These are phyloP conservation scores for Hafferia zeledoni DNA, from an alignment of 2,797 vertebrate species.

Conservation along the genomic window DNA sequence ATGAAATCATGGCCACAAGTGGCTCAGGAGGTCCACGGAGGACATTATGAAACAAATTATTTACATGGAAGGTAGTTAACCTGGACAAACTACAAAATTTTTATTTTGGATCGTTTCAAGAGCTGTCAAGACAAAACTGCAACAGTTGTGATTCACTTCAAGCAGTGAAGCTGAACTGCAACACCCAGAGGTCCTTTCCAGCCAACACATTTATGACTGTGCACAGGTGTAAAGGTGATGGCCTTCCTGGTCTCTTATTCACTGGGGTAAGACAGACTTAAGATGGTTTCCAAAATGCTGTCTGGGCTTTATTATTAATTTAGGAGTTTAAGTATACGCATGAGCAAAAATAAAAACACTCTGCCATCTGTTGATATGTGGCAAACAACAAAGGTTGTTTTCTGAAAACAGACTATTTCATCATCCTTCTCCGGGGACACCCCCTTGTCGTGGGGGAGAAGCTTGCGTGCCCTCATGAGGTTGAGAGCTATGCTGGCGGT, in stretches of 20 bases:
- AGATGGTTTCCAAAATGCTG: background rate
- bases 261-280: background rate
- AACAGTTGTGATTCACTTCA: background rate
- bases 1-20: background rate
- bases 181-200: background rate
- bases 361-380: background rate
- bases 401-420: background rate
- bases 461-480: too few relatives aligned
- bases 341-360: background rate
- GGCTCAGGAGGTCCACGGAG: background rate
- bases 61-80: background rate
- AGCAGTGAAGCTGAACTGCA: background rate
- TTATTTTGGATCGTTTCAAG: background rate
- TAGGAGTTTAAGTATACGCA: background rate
- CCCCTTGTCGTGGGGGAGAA: too few relatives aligned
- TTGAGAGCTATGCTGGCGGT: too few relatives aligned
- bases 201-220: rapidly evolving
- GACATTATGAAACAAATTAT: background rate
- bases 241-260: background rate
- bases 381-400: background rate
- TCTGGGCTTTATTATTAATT: background rate
- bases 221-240: background rate
- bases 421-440: too few relatives aligned
- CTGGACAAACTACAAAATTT: background rate
- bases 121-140: background rate